Conservation (phyloP, 2,888 invertebrate genomes). For the Macrosiphum euphorbiae region DNA sequence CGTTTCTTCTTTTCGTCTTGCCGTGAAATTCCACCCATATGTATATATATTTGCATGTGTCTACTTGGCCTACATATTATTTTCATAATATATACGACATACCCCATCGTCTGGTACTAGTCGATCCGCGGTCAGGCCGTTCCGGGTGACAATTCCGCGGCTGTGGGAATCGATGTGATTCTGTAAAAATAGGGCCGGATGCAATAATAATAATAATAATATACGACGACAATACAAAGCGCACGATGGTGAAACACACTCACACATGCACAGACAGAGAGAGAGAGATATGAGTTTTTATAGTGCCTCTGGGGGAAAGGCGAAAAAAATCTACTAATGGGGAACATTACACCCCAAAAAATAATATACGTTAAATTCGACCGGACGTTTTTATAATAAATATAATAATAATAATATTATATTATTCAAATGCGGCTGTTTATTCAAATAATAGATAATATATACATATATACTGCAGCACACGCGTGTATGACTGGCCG, state of each 20-base stretch:
- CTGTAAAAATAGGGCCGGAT: constrained; percentile 47
- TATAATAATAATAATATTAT: constrained; percentile 38
- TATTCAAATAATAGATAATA: constrained; percentile 49
- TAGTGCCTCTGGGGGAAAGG: constrained; percentile 39
- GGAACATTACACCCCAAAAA: constrained; percentile 65
- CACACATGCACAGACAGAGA: not conserved
- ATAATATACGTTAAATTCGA: constrained; percentile 63
- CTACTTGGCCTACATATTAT: not conserved
- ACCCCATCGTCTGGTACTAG: not conserved
- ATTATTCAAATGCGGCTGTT: constrained; percentile 62
- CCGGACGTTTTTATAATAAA: constrained; percentile 55
- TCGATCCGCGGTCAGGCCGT: constrained; percentile 41
- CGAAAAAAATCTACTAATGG: constrained; percentile 60
- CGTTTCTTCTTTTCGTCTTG: not conserved
- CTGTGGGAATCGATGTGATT: constrained; percentile 52
- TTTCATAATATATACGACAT: not conserved
- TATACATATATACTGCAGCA: not conserved
- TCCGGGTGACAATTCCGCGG: constrained; percentile 57
- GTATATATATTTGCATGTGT: not conserved
- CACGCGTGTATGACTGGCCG: constrained; percentile 4
- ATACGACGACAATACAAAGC: constrained; percentile 7
- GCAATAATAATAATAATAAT: constrained; percentile 49
- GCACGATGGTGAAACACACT: not conserved
- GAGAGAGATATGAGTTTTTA: constrained; percentile 42
- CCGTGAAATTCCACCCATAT: not conserved